phyloP scores from a whole-genome alignment of 2,113 vertebrate species.

The Spermophilus dauricus region DNA sequence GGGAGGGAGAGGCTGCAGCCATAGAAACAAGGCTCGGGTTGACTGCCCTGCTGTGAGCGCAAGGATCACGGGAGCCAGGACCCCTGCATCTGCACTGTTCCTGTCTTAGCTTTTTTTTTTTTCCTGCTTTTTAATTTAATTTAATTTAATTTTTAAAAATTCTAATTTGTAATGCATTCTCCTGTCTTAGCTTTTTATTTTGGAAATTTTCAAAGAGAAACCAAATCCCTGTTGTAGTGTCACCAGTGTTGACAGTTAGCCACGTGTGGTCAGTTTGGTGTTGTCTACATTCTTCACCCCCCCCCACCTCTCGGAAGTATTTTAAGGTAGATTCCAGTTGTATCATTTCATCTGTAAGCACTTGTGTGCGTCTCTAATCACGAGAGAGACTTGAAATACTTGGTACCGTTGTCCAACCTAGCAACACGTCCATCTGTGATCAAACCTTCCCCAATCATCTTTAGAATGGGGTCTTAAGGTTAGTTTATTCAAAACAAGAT shows the following conservation, averaged over 20 bases:
- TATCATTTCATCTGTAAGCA: neutral
- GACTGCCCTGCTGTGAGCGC: neutral
- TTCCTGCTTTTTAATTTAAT: too few species aligned
- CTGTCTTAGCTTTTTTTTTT: neutral
- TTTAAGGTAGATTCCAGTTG: neutral
- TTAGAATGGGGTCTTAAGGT: neutral
- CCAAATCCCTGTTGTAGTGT: neutral
- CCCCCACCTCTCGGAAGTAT: neutral
- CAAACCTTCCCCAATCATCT: neutral
- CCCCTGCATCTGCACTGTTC: neutral
- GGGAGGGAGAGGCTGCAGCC: neutral
- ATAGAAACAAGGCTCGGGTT: neutral
- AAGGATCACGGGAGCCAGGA: neutral
- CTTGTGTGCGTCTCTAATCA: neutral
- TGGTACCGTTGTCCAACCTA: neutral
- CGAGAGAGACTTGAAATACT: slow-evolving; percentile 8
- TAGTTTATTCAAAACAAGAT: slow-evolving; percentile 31
- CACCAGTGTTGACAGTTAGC: neutral
- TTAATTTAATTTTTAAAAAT: too few species aligned
- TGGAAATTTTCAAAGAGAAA: neutral
- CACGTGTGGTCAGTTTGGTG: neutral
- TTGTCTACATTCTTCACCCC: neutral
- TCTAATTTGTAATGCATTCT: too few species aligned
- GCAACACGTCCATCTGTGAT: neutral
- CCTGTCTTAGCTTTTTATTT: neutral